Conservation (phyloP, 2,113 vertebrate genomes). For the Calidris pygmaea region DNA sequence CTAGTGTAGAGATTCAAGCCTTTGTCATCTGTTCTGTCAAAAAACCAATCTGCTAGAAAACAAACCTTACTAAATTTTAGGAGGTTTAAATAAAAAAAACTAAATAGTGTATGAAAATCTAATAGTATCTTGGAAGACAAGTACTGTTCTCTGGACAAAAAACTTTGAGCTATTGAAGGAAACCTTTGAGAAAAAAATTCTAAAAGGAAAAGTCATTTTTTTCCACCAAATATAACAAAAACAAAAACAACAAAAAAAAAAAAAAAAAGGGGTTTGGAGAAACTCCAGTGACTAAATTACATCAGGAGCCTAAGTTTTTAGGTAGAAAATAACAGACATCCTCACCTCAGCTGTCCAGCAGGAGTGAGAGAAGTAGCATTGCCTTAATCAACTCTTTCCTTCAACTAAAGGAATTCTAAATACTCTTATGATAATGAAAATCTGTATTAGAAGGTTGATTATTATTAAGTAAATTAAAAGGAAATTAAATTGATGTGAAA, state of each 20-base stretch:
- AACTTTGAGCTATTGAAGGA: neutral
- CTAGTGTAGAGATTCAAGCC: neutral
- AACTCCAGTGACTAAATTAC: neutral
- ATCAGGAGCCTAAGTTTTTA: neutral
- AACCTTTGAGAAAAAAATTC: neutral
- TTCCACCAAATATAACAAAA: neutral
- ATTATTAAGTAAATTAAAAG: neutral
- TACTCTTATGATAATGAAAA: neutral
- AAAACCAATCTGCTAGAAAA: neutral
- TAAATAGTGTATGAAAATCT: neutral
- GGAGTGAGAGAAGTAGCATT: neutral
- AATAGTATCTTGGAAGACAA: neutral
- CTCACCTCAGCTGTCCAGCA: neutral
- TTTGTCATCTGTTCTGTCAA: neutral
- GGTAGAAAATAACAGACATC: neutral
- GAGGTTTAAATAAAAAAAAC: neutral
- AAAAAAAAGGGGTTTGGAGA: neutral
- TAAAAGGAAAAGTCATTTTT: neutral
- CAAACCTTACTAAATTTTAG: neutral
- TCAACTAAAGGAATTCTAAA: neutral
- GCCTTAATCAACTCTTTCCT: neutral
- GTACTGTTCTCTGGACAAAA: neutral
- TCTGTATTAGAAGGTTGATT: neutral
- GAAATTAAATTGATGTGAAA: neutral
- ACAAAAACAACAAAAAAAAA: neutral